phyloP scores from a whole-genome alignment of 2,113 vertebrate species.

The Peromyscus californicus region DNA sequence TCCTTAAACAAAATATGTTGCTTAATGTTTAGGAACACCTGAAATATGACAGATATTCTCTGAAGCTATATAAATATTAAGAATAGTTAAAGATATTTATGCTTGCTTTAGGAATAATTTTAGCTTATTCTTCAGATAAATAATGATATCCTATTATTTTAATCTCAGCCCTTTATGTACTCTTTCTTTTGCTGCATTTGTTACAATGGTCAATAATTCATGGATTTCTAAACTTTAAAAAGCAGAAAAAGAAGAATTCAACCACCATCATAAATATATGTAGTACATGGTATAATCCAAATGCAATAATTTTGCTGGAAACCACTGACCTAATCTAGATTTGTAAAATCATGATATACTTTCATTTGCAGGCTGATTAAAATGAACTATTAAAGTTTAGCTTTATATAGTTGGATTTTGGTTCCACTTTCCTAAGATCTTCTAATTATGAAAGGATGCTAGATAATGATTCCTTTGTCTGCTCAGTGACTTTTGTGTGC shows the following conservation, averaged over 20 bases:
- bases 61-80: not conserved
- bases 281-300: not conserved
- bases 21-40: not conserved
- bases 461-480: not conserved
- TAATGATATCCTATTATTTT: conserved; percentile 66
- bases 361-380: not conserved
- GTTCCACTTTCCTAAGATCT: not conserved
- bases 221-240: not conserved
- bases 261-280: conserved; percentile 2
- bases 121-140: conserved; percentile 73
- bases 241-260: not conserved
- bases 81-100: conserved; percentile 6
- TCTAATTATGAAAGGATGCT: not conserved
- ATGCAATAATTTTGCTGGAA: conserved; percentile 32
- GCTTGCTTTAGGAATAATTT: conserved; percentile 69
- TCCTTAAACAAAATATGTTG: not conserved
- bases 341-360: not conserved
- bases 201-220: conserved; percentile 46
- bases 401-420: conserved; percentile 5
- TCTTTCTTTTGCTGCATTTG: conserved; percentile 52
- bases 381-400: conserved; percentile 26
- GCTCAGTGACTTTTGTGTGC: not conserved
- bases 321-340: not conserved
- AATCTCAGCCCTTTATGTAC: conserved; percentile 41
- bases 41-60: not conserved